These are phyloP conservation scores for Cantharis flavilabris DNA, from an alignment of 2,888 invertebrate species.

Conservation along the genomic window DNA sequence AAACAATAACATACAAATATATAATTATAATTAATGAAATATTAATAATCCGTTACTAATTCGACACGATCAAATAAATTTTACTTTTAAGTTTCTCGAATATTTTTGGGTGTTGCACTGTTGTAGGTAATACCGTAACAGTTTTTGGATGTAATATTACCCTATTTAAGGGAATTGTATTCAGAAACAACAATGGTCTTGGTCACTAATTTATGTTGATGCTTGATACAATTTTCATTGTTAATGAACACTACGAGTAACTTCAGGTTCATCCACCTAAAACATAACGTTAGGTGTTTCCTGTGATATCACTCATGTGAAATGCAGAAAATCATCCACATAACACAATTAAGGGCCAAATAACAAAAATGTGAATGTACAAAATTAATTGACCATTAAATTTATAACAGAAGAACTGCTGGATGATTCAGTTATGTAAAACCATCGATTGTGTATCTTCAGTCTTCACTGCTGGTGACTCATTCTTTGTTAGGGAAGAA, in stretches of 20 bases:
- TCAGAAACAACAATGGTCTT: background rate
- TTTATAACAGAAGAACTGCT: background rate
- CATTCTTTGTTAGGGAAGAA: background rate
- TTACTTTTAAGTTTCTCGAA: background rate
- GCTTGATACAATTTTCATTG: background rate
- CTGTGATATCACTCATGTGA: slow-evolving; percentile 18
- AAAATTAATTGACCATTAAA: background rate
- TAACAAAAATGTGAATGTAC: background rate
- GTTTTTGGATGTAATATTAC: background rate
- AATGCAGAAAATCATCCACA: slow-evolving; percentile 5
- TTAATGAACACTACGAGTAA: background rate
- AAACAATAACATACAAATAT: background rate
- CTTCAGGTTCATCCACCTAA: slow-evolving; percentile 21
- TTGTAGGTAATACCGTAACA: background rate
- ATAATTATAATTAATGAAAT: background rate
- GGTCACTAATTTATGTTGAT: background rate
- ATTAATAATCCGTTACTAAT: background rate
- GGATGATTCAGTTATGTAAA: background rate
- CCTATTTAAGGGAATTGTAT: background rate
- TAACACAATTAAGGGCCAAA: background rate
- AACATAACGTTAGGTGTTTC: slow-evolving; percentile 20
- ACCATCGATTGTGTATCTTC: background rate
- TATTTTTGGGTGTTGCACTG: background rate
- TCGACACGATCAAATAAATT: background rate
- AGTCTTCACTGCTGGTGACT: background rate